These are phyloP conservation scores for Pituophis catenifer DNA, from an alignment of 2,113 vertebrate genomes.

Conservation along the genomic window DNA sequence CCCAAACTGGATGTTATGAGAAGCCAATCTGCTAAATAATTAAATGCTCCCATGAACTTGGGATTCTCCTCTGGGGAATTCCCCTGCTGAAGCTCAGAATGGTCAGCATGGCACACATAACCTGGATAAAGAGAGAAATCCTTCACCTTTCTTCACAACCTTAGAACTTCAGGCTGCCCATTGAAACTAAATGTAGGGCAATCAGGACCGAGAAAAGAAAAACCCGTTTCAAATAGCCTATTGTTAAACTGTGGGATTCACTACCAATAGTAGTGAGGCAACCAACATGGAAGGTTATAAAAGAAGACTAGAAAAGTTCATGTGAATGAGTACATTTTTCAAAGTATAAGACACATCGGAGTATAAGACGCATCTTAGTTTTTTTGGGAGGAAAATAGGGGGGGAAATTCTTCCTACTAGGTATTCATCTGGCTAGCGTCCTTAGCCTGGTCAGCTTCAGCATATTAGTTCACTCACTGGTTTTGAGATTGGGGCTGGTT, in stretches of 20 bases:
- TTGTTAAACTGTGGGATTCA: not conserved
- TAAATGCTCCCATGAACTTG: not conserved
- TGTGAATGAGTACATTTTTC: not conserved
- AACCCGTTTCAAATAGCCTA: not conserved
- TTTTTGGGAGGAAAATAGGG: no score
- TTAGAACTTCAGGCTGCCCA: not conserved
- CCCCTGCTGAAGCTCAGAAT: not conserved
- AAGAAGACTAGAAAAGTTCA: not conserved
- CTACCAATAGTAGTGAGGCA: not conserved
- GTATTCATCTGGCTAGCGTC: no score
- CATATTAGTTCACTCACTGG: no score
- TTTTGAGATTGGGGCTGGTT: no score
- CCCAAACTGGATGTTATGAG: not conserved
- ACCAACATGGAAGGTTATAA: not conserved
- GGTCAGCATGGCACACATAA: not conserved
- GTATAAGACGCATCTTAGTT: no score
- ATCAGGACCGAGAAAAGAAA: not conserved
- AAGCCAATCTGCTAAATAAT: not conserved
- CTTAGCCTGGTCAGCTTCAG: no score
- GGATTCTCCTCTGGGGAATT: not conserved
- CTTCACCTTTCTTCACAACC: not conserved
- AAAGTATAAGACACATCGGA: no score
- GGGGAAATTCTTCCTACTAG: no score
- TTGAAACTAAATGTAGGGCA: not conserved
- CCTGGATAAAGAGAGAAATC: not conserved